These are phyloP conservation scores for Muntiacus reevesi DNA, from an alignment of 2,113 vertebrate species.

Conservation along the genomic window DNA sequence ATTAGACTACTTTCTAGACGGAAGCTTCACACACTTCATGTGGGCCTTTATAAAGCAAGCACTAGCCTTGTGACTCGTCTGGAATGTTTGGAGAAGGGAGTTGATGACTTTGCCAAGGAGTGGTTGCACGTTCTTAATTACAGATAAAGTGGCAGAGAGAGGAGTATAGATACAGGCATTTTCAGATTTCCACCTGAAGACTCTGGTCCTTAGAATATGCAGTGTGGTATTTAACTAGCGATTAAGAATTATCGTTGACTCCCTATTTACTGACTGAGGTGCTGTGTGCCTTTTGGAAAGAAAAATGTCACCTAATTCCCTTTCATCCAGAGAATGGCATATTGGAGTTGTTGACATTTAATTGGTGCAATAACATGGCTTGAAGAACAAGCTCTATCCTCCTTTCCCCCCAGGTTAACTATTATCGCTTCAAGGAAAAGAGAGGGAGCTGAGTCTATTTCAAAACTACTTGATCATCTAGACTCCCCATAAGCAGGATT, in stretches of 20 bases:
- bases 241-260: background rate
- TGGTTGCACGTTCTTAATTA: background rate
- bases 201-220: background rate
- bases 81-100: background rate
- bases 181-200: background rate
- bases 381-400: background rate
- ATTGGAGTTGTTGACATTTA: background rate
- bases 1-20: background rate
- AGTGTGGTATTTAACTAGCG: background rate
- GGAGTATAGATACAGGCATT: background rate
- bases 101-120: background rate
- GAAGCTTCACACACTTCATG: background rate
- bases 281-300: background rate
- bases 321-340: background rate
- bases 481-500: background rate
- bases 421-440: background rate
- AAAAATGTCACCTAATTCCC: constrained; percentile 13
- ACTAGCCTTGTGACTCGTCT: background rate
- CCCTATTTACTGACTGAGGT: background rate
- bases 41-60: background rate
- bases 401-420: background rate
- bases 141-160: background rate
- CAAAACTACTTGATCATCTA: background rate
- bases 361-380: background rate
- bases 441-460: background rate